These are phyloP conservation scores for Diuraphis noxia DNA, from an alignment of 1,140 invertebrate species.

Conservation along the genomic window DNA sequence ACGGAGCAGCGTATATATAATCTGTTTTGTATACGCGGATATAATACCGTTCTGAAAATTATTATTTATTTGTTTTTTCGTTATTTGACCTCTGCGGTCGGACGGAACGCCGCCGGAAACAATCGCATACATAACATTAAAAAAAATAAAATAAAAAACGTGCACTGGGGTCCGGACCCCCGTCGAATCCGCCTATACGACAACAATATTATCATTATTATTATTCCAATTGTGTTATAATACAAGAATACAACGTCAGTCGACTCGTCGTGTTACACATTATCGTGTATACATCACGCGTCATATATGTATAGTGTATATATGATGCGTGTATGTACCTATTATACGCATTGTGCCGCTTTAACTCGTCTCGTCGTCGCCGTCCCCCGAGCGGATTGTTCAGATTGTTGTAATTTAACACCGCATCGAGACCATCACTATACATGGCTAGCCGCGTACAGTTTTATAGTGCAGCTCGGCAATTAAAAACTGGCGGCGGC, in stretches of 20 bases:
- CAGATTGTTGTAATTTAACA: conserved; percentile 12
- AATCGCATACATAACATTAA: not conserved
- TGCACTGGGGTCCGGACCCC: not conserved
- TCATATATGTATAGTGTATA: no score
- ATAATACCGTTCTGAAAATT: not conserved
- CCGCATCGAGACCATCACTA: not conserved
- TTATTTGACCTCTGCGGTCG: not conserved
- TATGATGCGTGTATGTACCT: no score
- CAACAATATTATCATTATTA: not conserved
- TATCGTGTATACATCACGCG: no score
- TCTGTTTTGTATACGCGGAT: not conserved
- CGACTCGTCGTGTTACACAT: not conserved
- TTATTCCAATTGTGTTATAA: no score
- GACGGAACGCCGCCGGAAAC: no score
- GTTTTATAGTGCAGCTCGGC: not conserved
- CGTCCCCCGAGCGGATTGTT: not conserved
- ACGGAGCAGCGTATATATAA: not conserved
- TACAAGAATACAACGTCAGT: not conserved
- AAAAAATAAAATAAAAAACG: not conserved
- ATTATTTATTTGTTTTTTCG: not conserved
- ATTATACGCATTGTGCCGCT: not conserved
- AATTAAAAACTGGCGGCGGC: not conserved
- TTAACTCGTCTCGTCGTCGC: not conserved
- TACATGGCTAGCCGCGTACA: not conserved
- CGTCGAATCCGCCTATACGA: not conserved